Base-by-base conservation (phyloP, 2,113 vertebrate species). In the Melospiza georgiana region DNA sequence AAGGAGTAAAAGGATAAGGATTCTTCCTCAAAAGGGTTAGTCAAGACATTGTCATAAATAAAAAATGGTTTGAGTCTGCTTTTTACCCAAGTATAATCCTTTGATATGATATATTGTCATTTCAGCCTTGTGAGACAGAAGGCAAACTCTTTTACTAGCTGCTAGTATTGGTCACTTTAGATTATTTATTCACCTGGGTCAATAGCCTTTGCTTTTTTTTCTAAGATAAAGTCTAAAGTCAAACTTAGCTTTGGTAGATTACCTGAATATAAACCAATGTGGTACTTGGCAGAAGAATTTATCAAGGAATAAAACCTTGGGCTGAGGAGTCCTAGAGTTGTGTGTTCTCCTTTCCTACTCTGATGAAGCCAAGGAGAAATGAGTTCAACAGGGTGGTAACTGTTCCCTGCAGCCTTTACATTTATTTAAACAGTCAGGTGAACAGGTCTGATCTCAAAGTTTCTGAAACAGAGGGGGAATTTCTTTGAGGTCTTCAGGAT, bases 301-400 rank as follows among this genome's bases (percentile, higher is more conserved):
- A 44, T n/a, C 61, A 54, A 48, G 41, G 27, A 83, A 54, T 15
- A 74, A 90, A 83, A 31, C 7, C 2, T 24, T 79, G 8, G 8
- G 3, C 6, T 84, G 13, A 11, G 21, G 4, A 2, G 0, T 44
- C 33, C n/a, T 35, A 55, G 8, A 51, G n/a, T 3, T 58, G 4
- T 49, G 7, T 8, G 6, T 28, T 80, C 17, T 68, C 33, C 10
- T 81, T 67, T 63, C 28, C 30, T 48, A 15, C 6, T 33, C 43
- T 1, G 2, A n/a, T 27, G 48, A 65, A 87, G 10, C 15, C 51
- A 68, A 55, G 15, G 28, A 2, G 4, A 24, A 8, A 15, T 12
- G 35, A 74, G 5, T 22, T 72, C 39, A 54, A 8, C 5, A 31
- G 10, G 28, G 20, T 43, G 15, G 41, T 43, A 43, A 43, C 41